phyloP scores from a whole-genome alignment of 1,140 invertebrate genomes.

The Mizuhopecten yessoensis region DNA sequence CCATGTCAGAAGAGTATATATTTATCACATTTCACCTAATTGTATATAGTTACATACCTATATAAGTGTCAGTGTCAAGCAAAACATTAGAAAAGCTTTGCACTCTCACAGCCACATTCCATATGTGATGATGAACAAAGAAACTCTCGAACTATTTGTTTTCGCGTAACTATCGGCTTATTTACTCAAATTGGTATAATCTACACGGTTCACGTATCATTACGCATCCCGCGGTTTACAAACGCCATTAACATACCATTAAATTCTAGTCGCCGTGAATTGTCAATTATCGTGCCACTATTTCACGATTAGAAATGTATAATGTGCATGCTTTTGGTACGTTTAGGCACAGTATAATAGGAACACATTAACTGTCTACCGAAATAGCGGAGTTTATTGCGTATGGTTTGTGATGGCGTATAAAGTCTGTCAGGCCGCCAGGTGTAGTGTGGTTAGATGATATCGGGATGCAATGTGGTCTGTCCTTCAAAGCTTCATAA shows the following conservation, averaged over 20 bases:
- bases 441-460: background rate
- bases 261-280: background rate
- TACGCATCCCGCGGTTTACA: background rate
- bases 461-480: no score
- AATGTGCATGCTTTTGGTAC: background rate
- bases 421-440: background rate
- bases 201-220: constrained; percentile 10
- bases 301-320: background rate
- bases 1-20: no score
- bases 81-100: no score
- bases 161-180: background rate
- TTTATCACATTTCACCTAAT: no score
- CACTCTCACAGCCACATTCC: no score
- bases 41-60: no score
- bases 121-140: background rate
- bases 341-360: background rate
- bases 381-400: constrained; percentile 11
- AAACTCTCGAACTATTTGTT: background rate
- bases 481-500: no score
- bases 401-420: background rate
- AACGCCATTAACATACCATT: background rate
- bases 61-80: no score
- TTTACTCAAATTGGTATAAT: background rate
- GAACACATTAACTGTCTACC: background rate
- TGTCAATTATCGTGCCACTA: background rate